These are phyloP conservation scores for Drosophila simulans DNA, from an alignment of 1,140 invertebrate species.

Conservation along the genomic window DNA sequence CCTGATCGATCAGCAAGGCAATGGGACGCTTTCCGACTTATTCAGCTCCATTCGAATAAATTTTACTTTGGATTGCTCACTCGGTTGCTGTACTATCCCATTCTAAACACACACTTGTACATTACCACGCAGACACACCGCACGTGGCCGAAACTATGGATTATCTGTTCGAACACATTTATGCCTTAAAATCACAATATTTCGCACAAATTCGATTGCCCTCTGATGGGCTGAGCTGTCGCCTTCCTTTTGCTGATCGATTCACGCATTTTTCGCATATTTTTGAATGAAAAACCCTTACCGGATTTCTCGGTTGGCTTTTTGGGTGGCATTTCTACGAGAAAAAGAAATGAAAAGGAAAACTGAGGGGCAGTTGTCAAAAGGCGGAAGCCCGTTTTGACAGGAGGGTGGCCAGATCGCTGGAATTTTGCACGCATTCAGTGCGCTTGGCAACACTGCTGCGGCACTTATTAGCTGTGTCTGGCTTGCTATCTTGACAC, in stretches of 20 bases:
- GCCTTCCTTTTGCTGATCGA: slow-evolving; percentile 38
- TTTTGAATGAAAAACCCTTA: slow-evolving; percentile 84
- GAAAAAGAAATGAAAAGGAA: slow-evolving; percentile 85
- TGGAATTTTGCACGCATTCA: slow-evolving; percentile 12
- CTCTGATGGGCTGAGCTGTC: slow-evolving; percentile 26
- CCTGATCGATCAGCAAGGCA: slow-evolving; percentile 47
- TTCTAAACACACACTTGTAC: not conserved
- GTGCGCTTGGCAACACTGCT: slow-evolving; percentile 10
- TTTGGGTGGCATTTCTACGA: slow-evolving; percentile 88
- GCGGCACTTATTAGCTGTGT: not conserved
- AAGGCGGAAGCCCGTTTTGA: slow-evolving; percentile 73
- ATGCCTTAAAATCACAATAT: slow-evolving; percentile 32
- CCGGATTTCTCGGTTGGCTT: slow-evolving; percentile 89
- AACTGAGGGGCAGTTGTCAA: slow-evolving; percentile 75
- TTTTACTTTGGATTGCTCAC: not conserved
- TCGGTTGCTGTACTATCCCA: slow-evolving; percentile 2
- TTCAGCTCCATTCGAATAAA: not conserved
- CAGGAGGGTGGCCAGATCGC: slow-evolving; percentile 53
- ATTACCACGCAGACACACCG: slow-evolving; percentile 44
- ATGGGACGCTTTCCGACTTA: slow-evolving; percentile 1
- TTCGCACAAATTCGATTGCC: slow-evolving; percentile 17
- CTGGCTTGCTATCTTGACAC: slow-evolving; percentile 3
- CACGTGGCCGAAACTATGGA: slow-evolving; percentile 63
- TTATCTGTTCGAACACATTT: slow-evolving; percentile 30
- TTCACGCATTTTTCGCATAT: slow-evolving; percentile 49